Percentiles rank a stretch among this genome's conserved stretches.
Evolutionary conservation across 2,888 invertebrate genomes (phyloP).

Genomic region (Athrips mouffetella): DNA sequence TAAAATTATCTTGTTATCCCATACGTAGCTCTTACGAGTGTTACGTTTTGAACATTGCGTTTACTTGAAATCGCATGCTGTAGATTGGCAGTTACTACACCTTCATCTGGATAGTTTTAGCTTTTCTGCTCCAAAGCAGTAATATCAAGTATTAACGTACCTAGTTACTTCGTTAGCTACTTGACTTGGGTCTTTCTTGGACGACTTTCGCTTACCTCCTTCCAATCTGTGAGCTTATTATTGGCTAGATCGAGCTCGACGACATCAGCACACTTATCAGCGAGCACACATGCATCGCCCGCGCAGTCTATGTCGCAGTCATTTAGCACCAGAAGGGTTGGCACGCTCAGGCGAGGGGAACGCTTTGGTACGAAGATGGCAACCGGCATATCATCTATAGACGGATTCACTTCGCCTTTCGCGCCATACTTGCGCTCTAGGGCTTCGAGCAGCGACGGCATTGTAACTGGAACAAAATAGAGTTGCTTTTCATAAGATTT

Average conservation of each 20-base stretch:
- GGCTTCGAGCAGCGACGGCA: constrained; percentile 95
- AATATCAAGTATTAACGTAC: background rate
- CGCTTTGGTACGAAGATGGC: constrained; percentile 92
- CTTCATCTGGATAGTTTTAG: background rate
- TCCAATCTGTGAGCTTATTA: constrained; percentile 93
- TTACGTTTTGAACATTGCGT: background rate
- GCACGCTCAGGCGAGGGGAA: constrained; percentile 86
- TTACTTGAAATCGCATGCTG: background rate
- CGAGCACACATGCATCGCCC: constrained; percentile 87
- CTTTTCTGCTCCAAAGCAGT: background rate
- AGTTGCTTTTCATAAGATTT: no score
- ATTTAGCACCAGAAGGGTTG: constrained; percentile 91
- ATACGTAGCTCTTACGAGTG: no score
- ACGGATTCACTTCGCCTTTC: constrained; percentile 80
- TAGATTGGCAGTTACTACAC: background rate
- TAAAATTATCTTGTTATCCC: no score
- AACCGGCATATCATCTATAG: constrained; percentile 82
- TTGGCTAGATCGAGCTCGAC: constrained; percentile 96
- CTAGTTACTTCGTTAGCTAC: background rate
- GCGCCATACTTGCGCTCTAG: constrained; percentile 91
- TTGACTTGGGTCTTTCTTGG: background rate
- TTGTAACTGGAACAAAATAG: constrained; percentile 59
- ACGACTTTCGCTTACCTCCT: constrained; percentile 80
- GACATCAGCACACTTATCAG: constrained; percentile 92
- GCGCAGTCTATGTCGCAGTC: constrained; percentile 95